phyloP scores from a whole-genome alignment of 2,888 invertebrate genomes.

The Poecilobothrus nobilitatus region DNA sequence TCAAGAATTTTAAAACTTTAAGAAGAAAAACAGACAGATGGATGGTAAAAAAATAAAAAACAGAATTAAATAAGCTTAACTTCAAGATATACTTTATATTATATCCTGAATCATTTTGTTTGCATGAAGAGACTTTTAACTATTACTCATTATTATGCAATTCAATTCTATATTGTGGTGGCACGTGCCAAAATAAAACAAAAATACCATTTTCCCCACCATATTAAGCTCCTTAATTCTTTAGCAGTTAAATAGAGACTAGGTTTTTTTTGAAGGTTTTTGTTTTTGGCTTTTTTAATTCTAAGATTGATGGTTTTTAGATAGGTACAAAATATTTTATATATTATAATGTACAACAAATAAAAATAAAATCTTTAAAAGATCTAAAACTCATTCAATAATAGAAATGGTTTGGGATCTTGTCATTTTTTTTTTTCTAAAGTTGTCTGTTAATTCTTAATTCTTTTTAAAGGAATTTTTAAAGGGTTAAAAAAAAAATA shows the following conservation, averaged over 20 bases:
- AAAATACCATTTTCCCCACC: background rate
- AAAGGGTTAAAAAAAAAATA: background rate
- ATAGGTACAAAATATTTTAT: background rate
- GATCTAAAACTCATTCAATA: too few species aligned
- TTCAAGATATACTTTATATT: too few species aligned
- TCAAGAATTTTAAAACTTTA: too few species aligned
- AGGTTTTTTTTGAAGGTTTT: background rate
- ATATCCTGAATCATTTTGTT: background rate
- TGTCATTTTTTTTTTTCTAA: background rate
- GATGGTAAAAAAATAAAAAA: too few species aligned
- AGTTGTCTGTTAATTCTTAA: background rate
- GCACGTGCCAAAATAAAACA: conserved; percentile 1
- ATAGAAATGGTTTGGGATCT: too few species aligned
- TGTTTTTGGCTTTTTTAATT: background rate
- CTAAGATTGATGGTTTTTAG: background rate
- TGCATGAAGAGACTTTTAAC: background rate
- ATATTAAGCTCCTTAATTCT: background rate
- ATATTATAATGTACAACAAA: background rate
- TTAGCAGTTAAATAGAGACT: background rate
- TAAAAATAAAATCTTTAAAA: too few species aligned
- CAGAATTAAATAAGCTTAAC: too few species aligned
- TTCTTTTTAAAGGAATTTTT: background rate
- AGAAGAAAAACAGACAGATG: too few species aligned
- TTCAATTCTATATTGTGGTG: conserved; percentile 3
- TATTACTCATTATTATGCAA: background rate